Base-by-base conservation (phyloP, 2,888 invertebrate genomes). In the Agonum fuliginosum region DNA sequence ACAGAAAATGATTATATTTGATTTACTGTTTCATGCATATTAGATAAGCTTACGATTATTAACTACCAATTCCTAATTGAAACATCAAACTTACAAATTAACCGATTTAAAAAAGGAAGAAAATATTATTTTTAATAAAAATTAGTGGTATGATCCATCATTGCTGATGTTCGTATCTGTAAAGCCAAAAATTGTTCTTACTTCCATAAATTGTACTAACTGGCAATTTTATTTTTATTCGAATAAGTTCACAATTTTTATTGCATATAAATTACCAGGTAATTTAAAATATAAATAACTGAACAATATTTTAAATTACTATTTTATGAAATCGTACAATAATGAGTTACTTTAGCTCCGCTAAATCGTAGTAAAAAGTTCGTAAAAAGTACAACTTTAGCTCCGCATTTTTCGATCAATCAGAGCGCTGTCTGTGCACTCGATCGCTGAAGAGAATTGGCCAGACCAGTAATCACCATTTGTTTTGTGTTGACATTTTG, bases 61-160 rank as follows among this genome's bases (percentile, higher is more conserved):
- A 54, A 20, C 22, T 65, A 67, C 41, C 20, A 41, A 17, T 27
- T n/a, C 10, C 24, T 14, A 37, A 34, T 65, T 65, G 30, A 22
- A 6, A 69, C 69, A 69, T 69, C 69, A 14, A 69, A 69, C 69
- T 69, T 69, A 69, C 69, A 69, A 58, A 46, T 65, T 22, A 30
- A 14, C 34, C 30, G 46, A 54, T 24, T 54, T 54, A 24, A 54
- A 54, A 62, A 62, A 30, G 17, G 27, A 62, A 27, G 20, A 62
- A 62, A 27, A 14, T 27, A 14, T 14, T 19, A 2, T 17, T 48
- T 48, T 19, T 27, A 30, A 22, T 62, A 27, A 62, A 62, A 62
- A 62, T 34, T 62, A 30, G 30, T 30, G 8, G 17, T 51, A 17
- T 14, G 27, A 48, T 71, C 71, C 51, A 48, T 51, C 17, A 71